phyloP scores from a whole-genome alignment of 2,888 invertebrate genomes.

The Isoperla grammatica region DNA sequence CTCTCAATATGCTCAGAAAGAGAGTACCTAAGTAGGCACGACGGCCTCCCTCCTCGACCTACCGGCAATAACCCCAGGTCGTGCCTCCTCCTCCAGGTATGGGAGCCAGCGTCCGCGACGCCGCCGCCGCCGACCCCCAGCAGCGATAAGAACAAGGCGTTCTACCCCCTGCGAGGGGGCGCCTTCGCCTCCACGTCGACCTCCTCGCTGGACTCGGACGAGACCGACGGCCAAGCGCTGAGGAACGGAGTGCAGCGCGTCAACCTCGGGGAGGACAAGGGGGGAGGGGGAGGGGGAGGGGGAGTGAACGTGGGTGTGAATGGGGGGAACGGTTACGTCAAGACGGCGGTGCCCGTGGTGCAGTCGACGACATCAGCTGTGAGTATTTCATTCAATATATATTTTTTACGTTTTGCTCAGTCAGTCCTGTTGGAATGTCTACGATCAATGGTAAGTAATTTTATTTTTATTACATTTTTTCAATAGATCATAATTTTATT shows the following conservation, averaged over 20 bases:
- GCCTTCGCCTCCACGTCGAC: constrained; percentile 19
- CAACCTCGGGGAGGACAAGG: too few relatives aligned
- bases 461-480: too few relatives aligned
- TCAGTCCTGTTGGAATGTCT: not conserved
- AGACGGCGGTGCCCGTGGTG: constrained; percentile 18
- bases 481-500: too few relatives aligned
- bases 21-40: too few relatives aligned
- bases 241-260: constrained; percentile 14
- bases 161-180: constrained; percentile 24
- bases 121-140: constrained; percentile 9
- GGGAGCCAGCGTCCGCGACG: constrained; percentile 50
- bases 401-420: not conserved
- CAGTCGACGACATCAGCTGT: constrained; percentile 30
- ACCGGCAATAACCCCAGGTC: not conserved
- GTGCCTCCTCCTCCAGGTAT: constrained; percentile 35
- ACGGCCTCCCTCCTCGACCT: not conserved
- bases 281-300: too few relatives aligned
- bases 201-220: constrained; percentile 20
- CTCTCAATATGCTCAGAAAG: too few relatives aligned
- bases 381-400: constrained; percentile 23
- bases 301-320: not conserved
- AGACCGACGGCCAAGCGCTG: constrained; percentile 17
- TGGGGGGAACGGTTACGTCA: constrained; percentile 4
- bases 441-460: too few relatives aligned
- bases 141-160: not conserved